Evolutionary conservation across 2,113 vertebrate species (phyloP).

Genomic region (Cyanistes caeruleus): DNA sequence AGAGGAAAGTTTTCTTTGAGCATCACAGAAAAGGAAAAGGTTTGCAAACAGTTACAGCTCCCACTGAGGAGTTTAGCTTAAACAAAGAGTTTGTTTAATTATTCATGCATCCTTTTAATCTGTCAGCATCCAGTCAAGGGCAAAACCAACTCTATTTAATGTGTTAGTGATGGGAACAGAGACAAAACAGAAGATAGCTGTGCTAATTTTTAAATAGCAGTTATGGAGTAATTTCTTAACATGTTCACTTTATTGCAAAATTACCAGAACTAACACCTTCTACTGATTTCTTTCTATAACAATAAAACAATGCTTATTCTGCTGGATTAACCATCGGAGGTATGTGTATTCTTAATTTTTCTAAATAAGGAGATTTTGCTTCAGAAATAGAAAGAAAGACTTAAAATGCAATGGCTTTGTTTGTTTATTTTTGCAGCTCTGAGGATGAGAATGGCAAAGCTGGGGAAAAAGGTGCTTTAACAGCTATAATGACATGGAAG

Average conservation of each 20-base stretch:
- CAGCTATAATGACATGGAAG: not conserved
- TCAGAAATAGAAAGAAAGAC: not conserved
- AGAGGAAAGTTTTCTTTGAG: not conserved
- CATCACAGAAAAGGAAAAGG: not conserved
- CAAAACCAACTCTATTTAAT: not conserved
- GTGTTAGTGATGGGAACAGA: not conserved
- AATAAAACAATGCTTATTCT: slow-evolving; percentile 73
- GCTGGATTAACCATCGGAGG: slow-evolving; percentile 71
- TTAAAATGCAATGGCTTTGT: slow-evolving; percentile 23
- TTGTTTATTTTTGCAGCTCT: slow-evolving; percentile 78
- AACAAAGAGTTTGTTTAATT: slow-evolving; percentile 22
- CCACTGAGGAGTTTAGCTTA: not conserved
- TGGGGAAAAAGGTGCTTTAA: slow-evolving; percentile 84
- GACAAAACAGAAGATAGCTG: not conserved
- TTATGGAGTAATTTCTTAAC: slow-evolving; percentile 22
- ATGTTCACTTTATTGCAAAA: not conserved
- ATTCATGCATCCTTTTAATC: not conserved
- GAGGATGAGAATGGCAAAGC: slow-evolving; percentile 85
- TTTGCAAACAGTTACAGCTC: slow-evolving; percentile 4
- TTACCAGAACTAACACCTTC: slow-evolving; percentile 69
- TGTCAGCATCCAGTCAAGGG: not conserved
- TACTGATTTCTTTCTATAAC: slow-evolving; percentile 70
- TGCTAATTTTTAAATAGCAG: not conserved
- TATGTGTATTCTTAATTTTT: slow-evolving; percentile 66
- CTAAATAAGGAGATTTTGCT: slow-evolving; percentile 45